These are phyloP conservation scores for Beris chalybata DNA, from an alignment of 2,888 invertebrate species.

Conservation along the genomic window DNA sequence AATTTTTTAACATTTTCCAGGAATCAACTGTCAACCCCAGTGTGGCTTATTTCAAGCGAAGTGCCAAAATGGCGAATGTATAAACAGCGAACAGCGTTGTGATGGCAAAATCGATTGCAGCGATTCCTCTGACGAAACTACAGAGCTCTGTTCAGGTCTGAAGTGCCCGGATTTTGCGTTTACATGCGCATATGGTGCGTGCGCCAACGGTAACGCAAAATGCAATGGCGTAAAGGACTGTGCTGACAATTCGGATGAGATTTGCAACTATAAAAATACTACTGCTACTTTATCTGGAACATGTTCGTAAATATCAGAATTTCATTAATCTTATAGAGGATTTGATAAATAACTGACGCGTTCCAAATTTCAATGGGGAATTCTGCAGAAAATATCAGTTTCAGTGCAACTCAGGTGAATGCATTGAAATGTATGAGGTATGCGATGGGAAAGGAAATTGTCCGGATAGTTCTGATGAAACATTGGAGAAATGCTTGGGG, in stretches of 20 bases:
- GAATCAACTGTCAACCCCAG: no score
- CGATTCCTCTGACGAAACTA: conserved; percentile 40
- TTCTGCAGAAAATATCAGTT: conserved; percentile 33
- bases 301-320: conserved; percentile 39
- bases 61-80: no score
- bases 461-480: conserved; percentile 45
- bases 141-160: conserved; percentile 44
- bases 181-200: conserved; percentile 46
- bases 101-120: background rate
- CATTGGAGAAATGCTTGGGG: conserved; percentile 14
- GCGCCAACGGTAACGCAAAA: conserved; percentile 59
- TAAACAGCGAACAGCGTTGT: no score
- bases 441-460: conserved; percentile 54
- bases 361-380: background rate
- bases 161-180: conserved; percentile 55
- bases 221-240: conserved; percentile 51
- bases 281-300: conserved; percentile 25
- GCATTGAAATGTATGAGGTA: conserved; percentile 37
- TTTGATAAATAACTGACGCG: background rate
- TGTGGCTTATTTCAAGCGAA: no score
- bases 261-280: background rate
- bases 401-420: conserved; percentile 41
- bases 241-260: conserved; percentile 35
- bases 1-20: no score
- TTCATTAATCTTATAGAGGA: background rate